Conservation (phyloP, 2,888 invertebrate species). For the Trichogramma dendrolimi region DNA sequence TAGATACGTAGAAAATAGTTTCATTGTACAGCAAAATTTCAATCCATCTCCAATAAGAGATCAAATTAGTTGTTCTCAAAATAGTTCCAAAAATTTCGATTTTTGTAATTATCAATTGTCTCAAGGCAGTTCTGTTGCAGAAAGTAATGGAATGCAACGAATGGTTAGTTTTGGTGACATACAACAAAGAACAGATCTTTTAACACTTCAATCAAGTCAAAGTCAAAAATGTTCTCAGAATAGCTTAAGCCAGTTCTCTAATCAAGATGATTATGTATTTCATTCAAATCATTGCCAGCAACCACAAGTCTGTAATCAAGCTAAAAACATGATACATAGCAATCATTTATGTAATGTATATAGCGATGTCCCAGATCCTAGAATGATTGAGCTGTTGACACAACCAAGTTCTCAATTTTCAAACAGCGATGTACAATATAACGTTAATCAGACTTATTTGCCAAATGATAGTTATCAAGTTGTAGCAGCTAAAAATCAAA, state of each 20-base stretch:
- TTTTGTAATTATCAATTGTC: slow-evolving; percentile 5
- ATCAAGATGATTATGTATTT: slow-evolving; percentile 3
- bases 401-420: too few species aligned
- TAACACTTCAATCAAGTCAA: slow-evolving; percentile 24
- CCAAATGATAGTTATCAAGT: slow-evolving; percentile 6
- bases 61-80: not conserved
- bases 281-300: too few species aligned
- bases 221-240: slow-evolving; percentile 25
- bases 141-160: slow-evolving; percentile 9
- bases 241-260: not conserved
- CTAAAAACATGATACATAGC: not conserved
- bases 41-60: slow-evolving; percentile 17
- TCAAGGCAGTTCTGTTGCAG: slow-evolving; percentile 13
- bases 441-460: not conserved
- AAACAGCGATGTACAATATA: not conserved
- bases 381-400: too few species aligned
- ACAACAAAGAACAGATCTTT: slow-evolving; percentile 24
- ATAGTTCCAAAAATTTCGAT: not conserved
- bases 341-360: not conserved
- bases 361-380: not conserved
- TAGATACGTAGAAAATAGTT: slow-evolving; percentile 6
- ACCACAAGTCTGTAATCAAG: not conserved
- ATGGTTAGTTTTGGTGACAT: slow-evolving; percentile 25
- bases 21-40: slow-evolving; percentile 8
- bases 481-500: not conserved